These are phyloP conservation scores for Antheraea yamamai DNA, from an alignment of 2,888 invertebrate genomes.

Conservation along the genomic window DNA sequence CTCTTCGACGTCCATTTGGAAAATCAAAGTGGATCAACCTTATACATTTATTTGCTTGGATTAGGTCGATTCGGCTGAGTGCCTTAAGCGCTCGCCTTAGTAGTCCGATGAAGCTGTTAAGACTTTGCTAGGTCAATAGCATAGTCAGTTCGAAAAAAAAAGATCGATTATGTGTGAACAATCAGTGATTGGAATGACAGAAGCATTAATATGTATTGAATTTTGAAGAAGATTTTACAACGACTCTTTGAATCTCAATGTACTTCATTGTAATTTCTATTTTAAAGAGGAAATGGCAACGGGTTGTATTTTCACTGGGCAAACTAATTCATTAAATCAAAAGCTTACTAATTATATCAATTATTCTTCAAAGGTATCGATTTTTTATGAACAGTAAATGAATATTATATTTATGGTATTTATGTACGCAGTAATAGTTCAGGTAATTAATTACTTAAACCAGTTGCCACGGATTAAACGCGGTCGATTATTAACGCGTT, in stretches of 20 bases:
- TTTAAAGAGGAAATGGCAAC: not conserved
- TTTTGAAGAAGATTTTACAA: too few species aligned
- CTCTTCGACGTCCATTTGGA: not conserved
- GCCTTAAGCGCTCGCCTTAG: too few species aligned
- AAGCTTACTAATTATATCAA: not conserved
- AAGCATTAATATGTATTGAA: too few species aligned
- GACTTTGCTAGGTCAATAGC: too few species aligned
- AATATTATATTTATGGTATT: not conserved
- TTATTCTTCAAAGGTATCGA: not conserved
- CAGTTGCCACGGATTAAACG: not conserved
- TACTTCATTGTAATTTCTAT: not conserved
- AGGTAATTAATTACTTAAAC: conserved; percentile 1
- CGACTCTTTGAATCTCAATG: too few species aligned
- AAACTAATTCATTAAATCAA: not conserved
- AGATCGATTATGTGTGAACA: too few species aligned
- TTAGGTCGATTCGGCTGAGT: not conserved
- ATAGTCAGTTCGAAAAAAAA: too few species aligned
- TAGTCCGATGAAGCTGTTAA: too few species aligned
- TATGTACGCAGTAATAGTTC: not conserved
- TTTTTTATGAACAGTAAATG: not conserved
- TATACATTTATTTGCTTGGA: too few species aligned
- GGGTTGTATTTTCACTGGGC: not conserved
- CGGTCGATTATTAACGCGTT: not conserved
- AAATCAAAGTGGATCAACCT: not conserved
- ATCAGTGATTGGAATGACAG: too few species aligned